Conservation (phyloP, 2,888 invertebrate genomes). For the Xylophagus ater region DNA sequence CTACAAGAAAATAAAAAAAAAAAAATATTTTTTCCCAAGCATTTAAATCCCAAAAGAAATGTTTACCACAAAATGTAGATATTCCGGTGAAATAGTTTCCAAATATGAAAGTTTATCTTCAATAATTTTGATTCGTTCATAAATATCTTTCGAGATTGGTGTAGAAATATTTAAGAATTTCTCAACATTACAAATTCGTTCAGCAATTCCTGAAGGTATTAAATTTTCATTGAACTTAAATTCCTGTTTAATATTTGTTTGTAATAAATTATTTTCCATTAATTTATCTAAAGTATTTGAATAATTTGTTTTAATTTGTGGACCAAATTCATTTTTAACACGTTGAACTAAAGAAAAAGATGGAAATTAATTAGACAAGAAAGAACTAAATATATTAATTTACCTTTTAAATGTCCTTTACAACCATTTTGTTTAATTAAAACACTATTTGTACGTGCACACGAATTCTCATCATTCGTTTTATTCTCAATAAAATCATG, state of each 20-base stretch:
- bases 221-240: conserved; percentile 4
- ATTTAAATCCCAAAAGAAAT: background rate
- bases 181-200: conserved; percentile 56
- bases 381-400: background rate
- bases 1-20: background rate
- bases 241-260: conserved; percentile 13
- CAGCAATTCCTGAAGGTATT: conserved; percentile 45
- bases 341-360: conserved; percentile 47
- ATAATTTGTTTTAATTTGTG: conserved; percentile 46
- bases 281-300: conserved; percentile 39
- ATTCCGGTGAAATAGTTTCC: conserved; percentile 72
- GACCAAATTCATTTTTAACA: conserved; percentile 59
- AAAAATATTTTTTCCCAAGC: background rate
- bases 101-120: conserved; percentile 63
- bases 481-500: conserved; percentile 54
- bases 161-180: conserved; percentile 41
- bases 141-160: conserved; percentile 52
- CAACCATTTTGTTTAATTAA: conserved; percentile 60
- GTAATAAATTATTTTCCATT: conserved; percentile 26
- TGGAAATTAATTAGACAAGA: conserved; percentile 2
- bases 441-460: conserved; percentile 66
- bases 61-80: conserved; percentile 54
- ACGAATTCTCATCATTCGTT: conserved; percentile 44
- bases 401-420: conserved; percentile 72
- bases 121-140: conserved; percentile 55